Conservation (phyloP, 2,113 vertebrate genomes). For the Mobula birostris region DNA sequence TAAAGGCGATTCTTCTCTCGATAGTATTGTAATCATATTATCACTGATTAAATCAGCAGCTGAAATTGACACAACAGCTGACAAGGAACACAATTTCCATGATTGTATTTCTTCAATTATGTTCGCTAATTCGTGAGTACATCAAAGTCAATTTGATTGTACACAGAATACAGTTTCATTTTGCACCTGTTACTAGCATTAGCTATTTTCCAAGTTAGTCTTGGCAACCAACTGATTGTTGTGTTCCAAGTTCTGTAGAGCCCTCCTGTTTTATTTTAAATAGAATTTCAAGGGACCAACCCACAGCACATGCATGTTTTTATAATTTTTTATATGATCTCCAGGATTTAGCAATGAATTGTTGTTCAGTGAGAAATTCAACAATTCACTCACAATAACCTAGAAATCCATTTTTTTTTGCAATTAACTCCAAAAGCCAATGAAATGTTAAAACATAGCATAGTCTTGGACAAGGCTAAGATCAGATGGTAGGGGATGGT, state of each 20-base stretch:
- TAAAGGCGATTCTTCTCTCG: not conserved
- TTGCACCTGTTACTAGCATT: slow-evolving; percentile 3
- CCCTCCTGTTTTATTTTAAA: not conserved
- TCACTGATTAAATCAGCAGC: not conserved
- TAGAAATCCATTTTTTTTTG: not conserved
- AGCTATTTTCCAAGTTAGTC: not conserved
- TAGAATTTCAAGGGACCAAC: not conserved
- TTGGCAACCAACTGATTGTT: not conserved
- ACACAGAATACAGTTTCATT: not conserved
- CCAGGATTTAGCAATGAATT: too few relatives aligned
- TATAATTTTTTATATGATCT: not conserved
- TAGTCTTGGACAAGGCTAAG: too few relatives aligned
- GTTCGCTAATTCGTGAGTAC: not conserved
- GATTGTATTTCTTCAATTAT: slow-evolving; percentile 11
- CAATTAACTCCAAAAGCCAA: too few relatives aligned
- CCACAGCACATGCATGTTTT: not conserved
- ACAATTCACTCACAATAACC: not conserved
- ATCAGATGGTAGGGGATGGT: too few relatives aligned
- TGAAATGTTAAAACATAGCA: too few relatives aligned
- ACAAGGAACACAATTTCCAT: slow-evolving; percentile 13
- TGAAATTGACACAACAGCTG: not conserved
- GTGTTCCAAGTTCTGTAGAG: not conserved
- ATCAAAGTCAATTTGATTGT: slow-evolving; percentile 20
- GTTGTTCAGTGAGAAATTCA: not conserved
- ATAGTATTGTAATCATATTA: slow-evolving; percentile 9